Conservation (phyloP, 2,888 invertebrate species). For the Xanthorhoe designata region DNA sequence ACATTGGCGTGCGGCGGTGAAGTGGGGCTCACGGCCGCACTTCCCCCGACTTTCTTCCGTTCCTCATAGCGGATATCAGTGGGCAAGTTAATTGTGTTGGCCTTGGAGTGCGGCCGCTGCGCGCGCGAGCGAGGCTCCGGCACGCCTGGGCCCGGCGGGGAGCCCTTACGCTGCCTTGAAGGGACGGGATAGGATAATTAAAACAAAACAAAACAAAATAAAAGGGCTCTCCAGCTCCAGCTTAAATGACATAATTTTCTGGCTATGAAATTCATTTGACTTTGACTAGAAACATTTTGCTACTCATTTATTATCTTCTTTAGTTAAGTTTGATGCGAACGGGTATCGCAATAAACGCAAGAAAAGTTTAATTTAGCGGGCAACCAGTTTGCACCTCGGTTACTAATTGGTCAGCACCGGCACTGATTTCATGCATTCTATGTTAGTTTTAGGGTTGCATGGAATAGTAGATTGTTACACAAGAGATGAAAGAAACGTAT, state of each 20-base stretch:
- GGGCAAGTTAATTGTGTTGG: conserved; percentile 87
- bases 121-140: conserved; percentile 69
- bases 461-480: no score
- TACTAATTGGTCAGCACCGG: no score
- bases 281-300: not conserved
- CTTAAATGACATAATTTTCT: conserved; percentile 34
- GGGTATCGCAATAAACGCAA: no score
- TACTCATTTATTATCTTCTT: no score
- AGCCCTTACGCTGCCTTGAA: conserved; percentile 75
- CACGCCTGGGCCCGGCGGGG: conserved; percentile 66
- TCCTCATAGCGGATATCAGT: conserved; percentile 70
- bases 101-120: conserved; percentile 79
- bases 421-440: no score
- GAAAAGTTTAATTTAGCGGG: no score
- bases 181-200: conserved; percentile 61
- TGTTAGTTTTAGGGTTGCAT: no score
- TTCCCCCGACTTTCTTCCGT: conserved; percentile 62
- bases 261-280: not conserved
- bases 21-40: conserved; percentile 67
- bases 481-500: no score
- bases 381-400: no score
- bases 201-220: conserved; percentile 60
- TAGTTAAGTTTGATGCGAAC: no score
- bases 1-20: conserved; percentile 78
- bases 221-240: conserved; percentile 64